Evolutionary conservation across 2,888 invertebrate genomes (phyloP), one percentile per base, ranked within the genome.

Genomic region (Rambutsinella grinnellia): DNA sequence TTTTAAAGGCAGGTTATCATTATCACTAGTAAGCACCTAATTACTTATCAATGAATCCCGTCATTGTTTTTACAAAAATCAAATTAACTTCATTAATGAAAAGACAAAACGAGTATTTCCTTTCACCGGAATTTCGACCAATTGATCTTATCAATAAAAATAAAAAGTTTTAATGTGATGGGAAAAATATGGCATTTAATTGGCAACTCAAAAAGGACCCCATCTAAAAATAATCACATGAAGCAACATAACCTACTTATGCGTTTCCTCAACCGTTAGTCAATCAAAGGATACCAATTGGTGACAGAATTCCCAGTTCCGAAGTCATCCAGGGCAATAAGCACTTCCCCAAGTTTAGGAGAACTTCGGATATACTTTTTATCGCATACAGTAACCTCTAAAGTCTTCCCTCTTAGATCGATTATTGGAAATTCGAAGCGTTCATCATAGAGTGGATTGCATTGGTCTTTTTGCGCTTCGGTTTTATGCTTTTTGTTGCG

Each of bases 401-500:
- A 75, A 5, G 79, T 84, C 70, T 81, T 82, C 19, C 83, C 83
- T 27, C 81, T 65, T 0, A 84, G 76, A 61, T 84, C 84, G 57
- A 82, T 78, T 1, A 83, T 46, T 2, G 84, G 83, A 57, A 84
- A 84, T 46, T 84, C 84, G 51, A 84, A 84, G 58, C 81, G 69
- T 51, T 83, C 82, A 61, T 84, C 84, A 57, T 81, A 83, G 1
- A 78, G 21, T 1, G 79, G 84, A 66, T 83, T 79, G 60, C 81
- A 81, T 56, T 84, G 81, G 78, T 84, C 84, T 66, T 83, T 84
- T 27, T 70, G 60, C 2, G 84, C 93, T 82, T 89, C 90, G 15
- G 96, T 96, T 88, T 95, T 95, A 54, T 95, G 90, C 87, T 96
- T 96, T 87, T 94, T 94, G 57, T 93, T 90, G 68, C 94, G 90